Conservation (phyloP, 2,113 vertebrate species). For the Caranx ignobilis region DNA sequence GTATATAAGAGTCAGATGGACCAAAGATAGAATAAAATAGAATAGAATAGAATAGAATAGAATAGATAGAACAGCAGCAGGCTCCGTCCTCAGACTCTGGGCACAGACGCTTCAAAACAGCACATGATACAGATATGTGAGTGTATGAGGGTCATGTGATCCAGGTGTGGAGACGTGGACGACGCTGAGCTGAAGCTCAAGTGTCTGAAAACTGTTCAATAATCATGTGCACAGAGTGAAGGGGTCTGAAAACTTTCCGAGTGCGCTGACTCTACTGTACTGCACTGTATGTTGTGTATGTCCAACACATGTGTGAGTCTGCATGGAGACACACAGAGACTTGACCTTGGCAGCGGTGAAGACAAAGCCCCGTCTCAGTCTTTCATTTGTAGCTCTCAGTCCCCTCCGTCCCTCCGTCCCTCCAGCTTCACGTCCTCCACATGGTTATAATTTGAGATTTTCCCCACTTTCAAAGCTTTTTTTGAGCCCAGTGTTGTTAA, state of each 20-base stretch:
- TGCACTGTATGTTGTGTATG: not conserved
- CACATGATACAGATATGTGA: too few relatives aligned
- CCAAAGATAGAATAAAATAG: too few relatives aligned
- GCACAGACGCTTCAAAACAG: too few relatives aligned
- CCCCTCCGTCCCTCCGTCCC: slow-evolving; percentile 65
- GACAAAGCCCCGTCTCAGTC: slow-evolving; percentile 64
- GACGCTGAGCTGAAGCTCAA: too few relatives aligned
- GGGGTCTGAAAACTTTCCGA: not conserved
- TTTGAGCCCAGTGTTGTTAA: slow-evolving; percentile 78
- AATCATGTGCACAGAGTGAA: not conserved
- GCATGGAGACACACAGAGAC: slow-evolving; percentile 11
- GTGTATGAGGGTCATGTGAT: too few relatives aligned
- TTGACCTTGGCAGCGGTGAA: slow-evolving; percentile 43
- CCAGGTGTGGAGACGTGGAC: too few relatives aligned
- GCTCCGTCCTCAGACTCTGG: too few relatives aligned
- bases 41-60: too few relatives aligned
- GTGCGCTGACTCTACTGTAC: not conserved
- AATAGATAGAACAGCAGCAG: too few relatives aligned
- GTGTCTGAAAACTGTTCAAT: not conserved
- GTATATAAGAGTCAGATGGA: too few relatives aligned
- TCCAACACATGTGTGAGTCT: slow-evolving; percentile 29
- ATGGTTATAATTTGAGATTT: slow-evolving; percentile 83
- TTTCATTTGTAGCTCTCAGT: slow-evolving; percentile 48
- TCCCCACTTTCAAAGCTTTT: slow-evolving; percentile 78
- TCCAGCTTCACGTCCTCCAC: slow-evolving; percentile 72